Evolutionary conservation across 2,113 vertebrate genomes (phyloP).

Genomic region (Fregata magnificens): DNA sequence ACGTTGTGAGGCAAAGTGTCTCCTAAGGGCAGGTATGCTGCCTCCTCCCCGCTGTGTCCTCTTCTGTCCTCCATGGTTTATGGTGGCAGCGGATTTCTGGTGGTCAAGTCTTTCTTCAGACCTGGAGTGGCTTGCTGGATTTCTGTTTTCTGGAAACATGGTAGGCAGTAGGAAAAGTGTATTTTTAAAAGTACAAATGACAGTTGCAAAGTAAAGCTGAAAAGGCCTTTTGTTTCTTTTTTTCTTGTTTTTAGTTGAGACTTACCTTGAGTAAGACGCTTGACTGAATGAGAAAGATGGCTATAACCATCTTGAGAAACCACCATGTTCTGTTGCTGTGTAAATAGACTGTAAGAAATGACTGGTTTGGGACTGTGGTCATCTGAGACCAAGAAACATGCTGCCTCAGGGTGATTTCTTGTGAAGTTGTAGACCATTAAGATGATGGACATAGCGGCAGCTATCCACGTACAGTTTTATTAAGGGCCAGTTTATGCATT

Average conservation of each 20-base stretch:
- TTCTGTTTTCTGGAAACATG: neutral
- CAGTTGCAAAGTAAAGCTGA: neutral
- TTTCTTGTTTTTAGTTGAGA: neutral
- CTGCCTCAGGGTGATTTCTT: neutral
- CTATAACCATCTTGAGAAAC: neutral
- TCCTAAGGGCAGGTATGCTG: neutral
- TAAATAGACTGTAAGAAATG: neutral
- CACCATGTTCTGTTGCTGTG: neutral
- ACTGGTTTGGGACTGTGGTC: neutral
- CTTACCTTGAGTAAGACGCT: neutral
- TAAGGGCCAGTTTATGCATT: neutral
- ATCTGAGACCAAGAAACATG: neutral
- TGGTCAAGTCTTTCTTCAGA: neutral
- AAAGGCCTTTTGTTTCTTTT: neutral
- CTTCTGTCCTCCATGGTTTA: neutral
- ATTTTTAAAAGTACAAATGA: neutral
- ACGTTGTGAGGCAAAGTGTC: no score
- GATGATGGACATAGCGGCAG: neutral
- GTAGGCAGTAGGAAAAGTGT: neutral
- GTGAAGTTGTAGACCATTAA: neutral
- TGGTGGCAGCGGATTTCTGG: neutral
- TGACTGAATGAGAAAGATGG: neutral
- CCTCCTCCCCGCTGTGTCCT: neutral
- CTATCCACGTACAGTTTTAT: neutral
- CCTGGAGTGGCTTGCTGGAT: neutral